Evolutionary conservation across 2,888 invertebrate genomes (phyloP), one percentile per base, ranked within the genome.

Genomic region (Magallana nippona): DNA sequence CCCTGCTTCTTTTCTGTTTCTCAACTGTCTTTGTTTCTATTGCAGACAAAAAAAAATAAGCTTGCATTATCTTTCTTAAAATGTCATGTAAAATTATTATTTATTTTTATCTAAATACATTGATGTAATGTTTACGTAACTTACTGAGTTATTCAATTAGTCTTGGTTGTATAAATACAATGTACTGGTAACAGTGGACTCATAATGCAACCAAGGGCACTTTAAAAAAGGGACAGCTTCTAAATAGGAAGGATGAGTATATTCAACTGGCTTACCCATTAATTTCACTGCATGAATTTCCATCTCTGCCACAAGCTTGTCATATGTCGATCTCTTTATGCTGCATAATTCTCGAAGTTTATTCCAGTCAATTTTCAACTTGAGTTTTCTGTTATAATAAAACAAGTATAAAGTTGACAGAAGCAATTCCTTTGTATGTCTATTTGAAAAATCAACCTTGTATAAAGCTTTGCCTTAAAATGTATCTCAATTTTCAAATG

Each of bases 341-440:
- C 90, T 91, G 78, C 91, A 88, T 22, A 89, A 80, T 27, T 91
- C 92, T n/a, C 90, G 85, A 17, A 93, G 62, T 79, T 91, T 91
- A 2, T 80, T 83, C 78, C 89, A 88, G 79, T 92, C 92, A 44
- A 92, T 85, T 82, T 89, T 89, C 1, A 90, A 82, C 83, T 92
- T 92, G 82, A 87, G 83, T 82, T 87, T 87, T 82, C 90, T 90
- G 79, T 2, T 87, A 80, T 55, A 13, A 56, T 81, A 17, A 10
- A 19, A 1, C n/a, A 60, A 19, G 19, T 60, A 60, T 10, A 60
- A 19, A 19, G 3, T 60, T n/a, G n/a, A 60, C 10, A 60, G 19
- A 19, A 19, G 19, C 60, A 60, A 0, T 60, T n/a, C 19, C n/a
- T 19, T 60, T 60, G 17, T n/a, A 60, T 60, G 8, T 60, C 60